A percentile compares a stretch with the other conserved stretches of the same genome.
Evolutionary conservation across 2,113 vertebrate species (phyloP).

Genomic region (Plecturocebus donacophilus): DNA sequence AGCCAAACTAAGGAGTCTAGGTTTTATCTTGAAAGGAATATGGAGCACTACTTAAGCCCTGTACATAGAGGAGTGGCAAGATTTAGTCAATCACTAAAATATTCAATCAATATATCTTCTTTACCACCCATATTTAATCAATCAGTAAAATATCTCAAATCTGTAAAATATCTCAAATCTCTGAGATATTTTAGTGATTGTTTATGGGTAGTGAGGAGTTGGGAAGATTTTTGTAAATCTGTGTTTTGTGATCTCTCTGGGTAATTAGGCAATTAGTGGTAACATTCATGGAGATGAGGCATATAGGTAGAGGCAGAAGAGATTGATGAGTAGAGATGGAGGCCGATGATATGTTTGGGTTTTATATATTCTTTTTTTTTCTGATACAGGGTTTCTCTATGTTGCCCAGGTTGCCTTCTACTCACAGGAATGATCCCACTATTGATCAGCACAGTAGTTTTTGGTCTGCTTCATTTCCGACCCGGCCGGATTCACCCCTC

Average conservation of each 20-base stretch:
- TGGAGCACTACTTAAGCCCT: not conserved
- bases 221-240: not conserved
- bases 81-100: not conserved
- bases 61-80: not conserved
- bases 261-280: constrained; percentile 16
- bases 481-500: not conserved
- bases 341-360: not conserved
- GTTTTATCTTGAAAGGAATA: not conserved
- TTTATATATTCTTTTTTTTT: not conserved
- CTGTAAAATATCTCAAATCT: not conserved
- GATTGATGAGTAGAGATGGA: not conserved
- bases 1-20: not conserved
- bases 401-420: not conserved
- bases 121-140: too few species aligned
- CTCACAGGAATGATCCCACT: not conserved
- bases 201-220: not conserved
- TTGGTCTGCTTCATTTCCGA: not conserved
- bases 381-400: not conserved
- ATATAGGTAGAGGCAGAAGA: not conserved
- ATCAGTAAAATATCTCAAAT: too few species aligned
- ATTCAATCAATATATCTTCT: too few species aligned
- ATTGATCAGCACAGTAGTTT: not conserved
- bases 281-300: not conserved
- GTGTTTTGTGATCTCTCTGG: not conserved
- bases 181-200: not conserved